Evolutionary conservation across 2,888 invertebrate species (phyloP).

Genomic region (Agonopterix alstromeriana): DNA sequence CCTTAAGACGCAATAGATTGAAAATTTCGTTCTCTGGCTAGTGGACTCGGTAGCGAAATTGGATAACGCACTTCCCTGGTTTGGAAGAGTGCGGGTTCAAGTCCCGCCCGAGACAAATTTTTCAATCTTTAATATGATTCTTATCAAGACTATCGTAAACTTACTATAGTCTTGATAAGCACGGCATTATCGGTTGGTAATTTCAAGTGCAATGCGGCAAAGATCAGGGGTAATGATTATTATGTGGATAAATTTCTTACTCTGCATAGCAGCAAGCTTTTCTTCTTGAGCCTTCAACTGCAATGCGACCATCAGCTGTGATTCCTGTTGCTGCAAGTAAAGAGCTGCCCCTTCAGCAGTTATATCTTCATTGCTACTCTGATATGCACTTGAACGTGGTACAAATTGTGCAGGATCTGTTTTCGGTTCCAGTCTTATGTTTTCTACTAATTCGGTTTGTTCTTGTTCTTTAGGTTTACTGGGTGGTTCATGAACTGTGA

Average conservation of each 20-base stretch:
- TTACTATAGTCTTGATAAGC: too few species aligned
- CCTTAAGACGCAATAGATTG: too few species aligned
- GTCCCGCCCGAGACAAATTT: too few species aligned
- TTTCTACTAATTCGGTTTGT: slow-evolving; percentile 7
- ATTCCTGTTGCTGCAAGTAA: slow-evolving; percentile 79
- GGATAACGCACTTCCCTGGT: too few species aligned
- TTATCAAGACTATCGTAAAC: too few species aligned
- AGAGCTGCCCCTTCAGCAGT: slow-evolving; percentile 73
- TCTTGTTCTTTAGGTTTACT: slow-evolving; percentile 14
- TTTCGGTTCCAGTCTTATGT: slow-evolving; percentile 9
- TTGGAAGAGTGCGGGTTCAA: too few species aligned
- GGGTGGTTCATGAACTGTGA: neutral
- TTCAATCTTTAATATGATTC: too few species aligned
- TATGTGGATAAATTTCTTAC: slow-evolving; percentile 26
- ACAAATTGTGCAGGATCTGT: slow-evolving; percentile 7
- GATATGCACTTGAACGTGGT: slow-evolving; percentile 11
- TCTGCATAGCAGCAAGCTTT: slow-evolving; percentile 72
- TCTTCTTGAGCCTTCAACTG: slow-evolving; percentile 80
- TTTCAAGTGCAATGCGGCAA: too few species aligned
- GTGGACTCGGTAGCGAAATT: too few species aligned
- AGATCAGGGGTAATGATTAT: too few species aligned
- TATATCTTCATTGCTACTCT: slow-evolving; percentile 50
- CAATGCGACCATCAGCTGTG: slow-evolving; percentile 77
- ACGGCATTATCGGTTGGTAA: too few species aligned
- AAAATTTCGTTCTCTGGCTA: too few species aligned